Conservation (phyloP, 2,888 invertebrate species). For the Eilema depressum region DNA sequence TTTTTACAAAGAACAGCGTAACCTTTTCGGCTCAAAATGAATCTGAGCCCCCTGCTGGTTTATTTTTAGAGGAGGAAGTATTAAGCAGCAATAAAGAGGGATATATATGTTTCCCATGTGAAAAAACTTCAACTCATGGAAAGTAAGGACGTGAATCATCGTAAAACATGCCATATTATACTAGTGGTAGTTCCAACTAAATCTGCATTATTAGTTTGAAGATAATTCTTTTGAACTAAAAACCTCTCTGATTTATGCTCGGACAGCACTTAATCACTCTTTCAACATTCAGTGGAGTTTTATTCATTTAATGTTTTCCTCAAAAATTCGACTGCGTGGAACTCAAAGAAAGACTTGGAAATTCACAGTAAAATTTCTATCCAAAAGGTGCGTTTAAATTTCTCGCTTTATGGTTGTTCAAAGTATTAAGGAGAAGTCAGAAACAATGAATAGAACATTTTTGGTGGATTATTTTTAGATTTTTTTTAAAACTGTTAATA, state of each 20-base stretch:
- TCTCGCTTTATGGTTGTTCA: not conserved
- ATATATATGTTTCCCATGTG: too few relatives aligned
- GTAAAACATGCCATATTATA: not conserved
- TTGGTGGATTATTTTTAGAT: too few relatives aligned
- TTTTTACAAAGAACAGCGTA: not conserved
- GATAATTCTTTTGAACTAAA: not conserved
- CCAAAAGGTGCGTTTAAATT: not conserved
- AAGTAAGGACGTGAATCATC: too few relatives aligned
- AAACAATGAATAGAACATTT: not conserved
- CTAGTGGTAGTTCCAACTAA: not conserved
- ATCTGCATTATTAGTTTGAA: not conserved
- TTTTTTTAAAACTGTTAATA: too few relatives aligned
- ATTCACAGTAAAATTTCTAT: not conserved
- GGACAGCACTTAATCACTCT: not conserved
- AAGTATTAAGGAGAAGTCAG: not conserved
- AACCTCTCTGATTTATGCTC: not conserved
- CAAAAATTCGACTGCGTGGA: constrained; percentile 4
- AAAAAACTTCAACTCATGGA: too few relatives aligned
- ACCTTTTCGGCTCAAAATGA: not conserved
- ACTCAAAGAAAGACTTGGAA: not conserved
- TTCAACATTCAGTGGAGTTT: not conserved
- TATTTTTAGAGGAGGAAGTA: not conserved
- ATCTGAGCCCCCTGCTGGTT: too few relatives aligned
- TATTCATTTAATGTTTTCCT: not conserved
- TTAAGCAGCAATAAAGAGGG: not conserved